Percentiles rank a stretch among this genome's conserved stretches.
Conservation (phyloP, 2,113 vertebrate genomes). For the Pungitius pungitius region DNA sequence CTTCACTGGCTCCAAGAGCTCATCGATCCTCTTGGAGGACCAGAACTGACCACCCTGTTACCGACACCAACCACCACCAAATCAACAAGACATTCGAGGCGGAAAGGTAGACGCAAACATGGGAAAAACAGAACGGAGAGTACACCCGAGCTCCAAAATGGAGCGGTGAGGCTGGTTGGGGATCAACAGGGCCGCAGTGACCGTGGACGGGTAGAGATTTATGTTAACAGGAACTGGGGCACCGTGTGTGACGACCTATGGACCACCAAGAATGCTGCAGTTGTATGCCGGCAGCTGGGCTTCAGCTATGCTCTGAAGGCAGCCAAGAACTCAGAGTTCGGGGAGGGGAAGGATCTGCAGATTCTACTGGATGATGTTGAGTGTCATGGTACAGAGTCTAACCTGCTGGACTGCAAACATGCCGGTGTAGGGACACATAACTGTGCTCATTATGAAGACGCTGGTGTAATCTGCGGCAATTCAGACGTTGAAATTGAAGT, state of each 20-base stretch:
- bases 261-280: constrained; percentile 76
- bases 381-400: constrained; percentile 85
- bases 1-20: constrained; percentile 74
- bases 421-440: constrained; percentile 83
- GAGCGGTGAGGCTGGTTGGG: constrained; percentile 83
- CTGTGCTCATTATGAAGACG: constrained; percentile 91
- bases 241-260: constrained; percentile 93
- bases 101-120: constrained; percentile 71
- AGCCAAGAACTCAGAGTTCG: constrained; percentile 87
- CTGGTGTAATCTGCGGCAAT: constrained; percentile 87
- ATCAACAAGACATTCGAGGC: constrained; percentile 32
- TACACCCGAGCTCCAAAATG: constrained; percentile 47
- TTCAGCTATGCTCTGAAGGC: constrained; percentile 83
- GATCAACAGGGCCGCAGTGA: constrained; percentile 56
- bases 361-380: constrained; percentile 91
- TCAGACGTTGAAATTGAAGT: constrained; percentile 35
- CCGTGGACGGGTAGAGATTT: constrained; percentile 89
- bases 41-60: constrained; percentile 18
- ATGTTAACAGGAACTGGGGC: constrained; percentile 84
- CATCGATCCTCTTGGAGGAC: constrained; percentile 44
- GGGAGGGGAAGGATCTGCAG: constrained; percentile 81
- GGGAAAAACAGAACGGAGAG: constrained; percentile 45
- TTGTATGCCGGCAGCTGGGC: constrained; percentile 93
- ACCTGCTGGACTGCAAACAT: constrained; percentile 87
- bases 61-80: constrained; percentile 42